These are phyloP conservation scores for Hyalella azteca DNA, from an alignment of 2,888 invertebrate genomes.

Conservation along the genomic window DNA sequence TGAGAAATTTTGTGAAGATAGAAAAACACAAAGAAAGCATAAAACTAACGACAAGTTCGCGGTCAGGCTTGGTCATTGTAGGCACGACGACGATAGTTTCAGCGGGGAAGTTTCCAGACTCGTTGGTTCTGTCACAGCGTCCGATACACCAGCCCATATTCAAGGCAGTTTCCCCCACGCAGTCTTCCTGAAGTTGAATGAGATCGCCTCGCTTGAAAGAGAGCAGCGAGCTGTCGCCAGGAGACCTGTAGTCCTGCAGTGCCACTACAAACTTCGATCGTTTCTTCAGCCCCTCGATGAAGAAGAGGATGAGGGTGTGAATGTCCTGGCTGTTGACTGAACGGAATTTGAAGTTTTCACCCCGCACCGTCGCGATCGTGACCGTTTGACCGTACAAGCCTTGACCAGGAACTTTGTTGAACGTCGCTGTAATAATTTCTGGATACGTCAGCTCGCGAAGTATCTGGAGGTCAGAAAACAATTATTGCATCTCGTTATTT, in stretches of 20 bases:
- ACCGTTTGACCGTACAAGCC: constrained; percentile 86
- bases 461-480: constrained; percentile 67
- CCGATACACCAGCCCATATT: constrained; percentile 89
- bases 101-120: constrained; percentile 94
- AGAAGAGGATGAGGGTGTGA: constrained; percentile 92
- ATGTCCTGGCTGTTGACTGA: constrained; percentile 99
- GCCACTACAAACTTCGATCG: constrained; percentile 95
- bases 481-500: no score
- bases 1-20: background rate
- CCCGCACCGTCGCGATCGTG: constrained; percentile 91
- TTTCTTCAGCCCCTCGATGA: constrained; percentile 92
- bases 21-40: background rate
- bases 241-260: constrained; percentile 91
- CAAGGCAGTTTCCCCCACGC: constrained; percentile 89
- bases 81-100: constrained; percentile 98
- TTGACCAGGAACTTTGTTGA: constrained; percentile 72
- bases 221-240: constrained; percentile 74
- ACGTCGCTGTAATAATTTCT: constrained; percentile 95
- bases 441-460: constrained; percentile 96
- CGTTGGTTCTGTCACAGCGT: constrained; percentile 82
- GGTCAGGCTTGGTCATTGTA: constrained; percentile 90
- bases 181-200: constrained; percentile 91
- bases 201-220: constrained; percentile 95
- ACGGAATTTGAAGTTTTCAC: constrained; percentile 98
- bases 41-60: constrained; percentile 77